phyloP scores from a whole-genome alignment of 2,888 invertebrate genomes.

The Neuroscelio doddi region DNA sequence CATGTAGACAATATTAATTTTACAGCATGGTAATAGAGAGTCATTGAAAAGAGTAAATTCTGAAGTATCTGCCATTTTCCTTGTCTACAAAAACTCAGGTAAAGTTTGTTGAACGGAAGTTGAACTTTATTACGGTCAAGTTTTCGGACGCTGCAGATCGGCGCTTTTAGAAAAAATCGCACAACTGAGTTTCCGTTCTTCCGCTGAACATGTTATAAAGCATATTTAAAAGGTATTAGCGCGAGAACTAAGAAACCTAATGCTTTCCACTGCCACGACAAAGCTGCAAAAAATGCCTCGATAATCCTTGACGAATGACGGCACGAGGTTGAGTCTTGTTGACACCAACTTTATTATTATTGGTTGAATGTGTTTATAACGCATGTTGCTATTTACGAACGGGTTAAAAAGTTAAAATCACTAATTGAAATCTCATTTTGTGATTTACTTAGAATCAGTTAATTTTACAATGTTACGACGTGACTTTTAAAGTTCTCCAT shows the following conservation, averaged over 20 bases:
- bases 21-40: constrained; percentile 17
- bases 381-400: too few species aligned
- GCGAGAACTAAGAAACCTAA: not conserved
- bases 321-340: not conserved
- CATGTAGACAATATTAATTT: constrained; percentile 25
- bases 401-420: too few species aligned
- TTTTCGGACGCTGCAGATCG: not conserved
- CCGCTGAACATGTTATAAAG: not conserved
- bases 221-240: not conserved
- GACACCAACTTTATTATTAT: too few species aligned
- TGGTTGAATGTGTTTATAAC: too few species aligned
- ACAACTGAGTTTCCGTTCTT: not conserved
- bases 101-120: not conserved
- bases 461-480: too few species aligned
- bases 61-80: not conserved
- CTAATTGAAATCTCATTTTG: too few species aligned
- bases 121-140: not conserved
- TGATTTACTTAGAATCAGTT: too few species aligned
- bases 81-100: not conserved
- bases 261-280: not conserved
- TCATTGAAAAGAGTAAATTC: constrained; percentile 8
- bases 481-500: too few species aligned
- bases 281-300: not conserved
- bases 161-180: not conserved
- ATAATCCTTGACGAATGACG: not conserved